A percentile compares a stretch with the other conserved stretches of the same genome.
phyloP scores from a whole-genome alignment of 64 coral and sea anemone genomes.

The Stylophora pistillata region DNA sequence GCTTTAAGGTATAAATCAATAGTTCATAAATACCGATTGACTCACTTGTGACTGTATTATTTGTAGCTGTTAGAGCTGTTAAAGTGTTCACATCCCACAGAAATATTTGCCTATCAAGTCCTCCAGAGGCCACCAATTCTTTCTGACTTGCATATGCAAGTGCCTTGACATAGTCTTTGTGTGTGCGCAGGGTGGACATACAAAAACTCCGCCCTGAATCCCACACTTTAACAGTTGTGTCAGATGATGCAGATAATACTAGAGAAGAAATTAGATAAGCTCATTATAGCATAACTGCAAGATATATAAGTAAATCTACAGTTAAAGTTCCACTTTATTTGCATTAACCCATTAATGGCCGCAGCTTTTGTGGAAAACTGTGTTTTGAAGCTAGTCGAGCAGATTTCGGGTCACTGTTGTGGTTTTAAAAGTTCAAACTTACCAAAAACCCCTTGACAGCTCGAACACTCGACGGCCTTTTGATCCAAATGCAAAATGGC shows the following conservation, averaged over 20 bases:
- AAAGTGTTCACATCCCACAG: constrained; percentile 99
- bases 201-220: constrained; percentile 82
- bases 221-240: constrained; percentile 96
- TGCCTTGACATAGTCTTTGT: constrained; percentile 96
- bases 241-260: constrained; percentile 96
- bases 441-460: no score
- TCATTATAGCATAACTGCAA: neutral
- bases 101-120: constrained; percentile 94
- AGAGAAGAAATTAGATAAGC: neutral
- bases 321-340: no score
- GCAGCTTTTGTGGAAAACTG: no score
- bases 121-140: constrained; percentile 90
- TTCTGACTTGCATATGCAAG: constrained; percentile 89
- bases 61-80: constrained; percentile 94
- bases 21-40: neutral
- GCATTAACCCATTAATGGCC: no score
- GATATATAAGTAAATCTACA: no score
- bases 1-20: neutral
- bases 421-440: no score
- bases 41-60: constrained; percentile 99
- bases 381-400: no score
- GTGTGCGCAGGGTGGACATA: constrained; percentile 92
- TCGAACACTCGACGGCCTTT: no score
- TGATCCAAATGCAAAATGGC: no score
- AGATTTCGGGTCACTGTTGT: no score